Base-by-base conservation (phyloP, 2,888 invertebrate species). In the Mesorhabditis sp. region DNA sequence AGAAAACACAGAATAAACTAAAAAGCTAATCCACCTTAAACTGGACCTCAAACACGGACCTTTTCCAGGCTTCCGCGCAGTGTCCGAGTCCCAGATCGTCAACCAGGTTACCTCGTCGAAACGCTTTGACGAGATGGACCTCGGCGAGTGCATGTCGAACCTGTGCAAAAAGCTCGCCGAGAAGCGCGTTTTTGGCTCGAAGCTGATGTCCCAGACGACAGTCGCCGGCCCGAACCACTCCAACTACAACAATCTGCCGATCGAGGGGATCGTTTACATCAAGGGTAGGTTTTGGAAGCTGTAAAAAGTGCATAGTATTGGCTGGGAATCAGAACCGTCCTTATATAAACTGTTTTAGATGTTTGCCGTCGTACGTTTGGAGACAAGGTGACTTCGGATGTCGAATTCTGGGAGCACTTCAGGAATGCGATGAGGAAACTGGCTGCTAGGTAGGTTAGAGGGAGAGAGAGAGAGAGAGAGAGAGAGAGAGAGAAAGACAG, bases 221-320 rank as follows among this genome's bases (percentile, higher is more conserved):
- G 83, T 85, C 5, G 85, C 85, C 43, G 85, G 84, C 15, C 80
- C 85, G 45, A 85, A 85, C 69, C 85, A 85, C 72, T 84, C 84
- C 50, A 84, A 79, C 73, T 85, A 85, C 72, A 80, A 80, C 66
- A 85, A 85, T 70, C 77, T 85, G 69, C 85, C 85, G 45, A 77
- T 79, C 64, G 73, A 78, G 63, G 85, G 85, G 66, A 85, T 85
- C 65, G 77, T 83, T 67, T 85, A 85, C 74, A 85, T 85, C 66
- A 80, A 83, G 77, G 78, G 85, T 85, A 72, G 69, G 74, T 41
- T 43, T 65, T 45, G 4, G 28, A 28, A 28, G 28, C 28, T 28
- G 28, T 28, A 28, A 4, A n/a, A 41, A 4, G 4, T 5, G 13
- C 6, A 4, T 5, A 15, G 15, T 62, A 28, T 2, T 62, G 15